phyloP scores from a whole-genome alignment of 1,140 invertebrate genomes.

The Melitaea cinxia region DNA sequence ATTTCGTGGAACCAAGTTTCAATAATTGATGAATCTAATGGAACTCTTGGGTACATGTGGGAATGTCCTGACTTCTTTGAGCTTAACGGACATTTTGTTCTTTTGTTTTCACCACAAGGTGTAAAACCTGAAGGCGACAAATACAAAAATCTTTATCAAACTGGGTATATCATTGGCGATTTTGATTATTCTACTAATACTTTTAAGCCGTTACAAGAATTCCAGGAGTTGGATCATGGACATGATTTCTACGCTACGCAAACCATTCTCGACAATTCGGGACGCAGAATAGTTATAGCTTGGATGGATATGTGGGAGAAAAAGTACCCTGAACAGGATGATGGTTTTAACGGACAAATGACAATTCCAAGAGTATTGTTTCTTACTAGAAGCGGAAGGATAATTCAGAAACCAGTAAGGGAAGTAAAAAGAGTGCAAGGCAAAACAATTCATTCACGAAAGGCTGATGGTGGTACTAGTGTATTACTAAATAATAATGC shows the following conservation, averaged over 20 bases:
- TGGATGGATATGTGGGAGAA: conserved; percentile 76
- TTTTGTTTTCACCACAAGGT: conserved; percentile 75
- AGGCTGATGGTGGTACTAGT: conserved; percentile 23
- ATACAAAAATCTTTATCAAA: conserved; percentile 71
- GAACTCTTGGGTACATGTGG: conserved; percentile 67
- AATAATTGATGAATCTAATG: conserved; percentile 58
- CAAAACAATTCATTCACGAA: conserved; percentile 33
- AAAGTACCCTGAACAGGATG: conserved; percentile 56
- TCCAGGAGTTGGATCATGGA: conserved; percentile 69
- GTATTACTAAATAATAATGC: conserved; percentile 48
- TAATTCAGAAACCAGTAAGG: conserved; percentile 58
- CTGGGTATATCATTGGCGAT: conserved; percentile 64
- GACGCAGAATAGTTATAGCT: conserved; percentile 57
- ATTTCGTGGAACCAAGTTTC: conserved; percentile 57
- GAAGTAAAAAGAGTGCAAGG: conserved; percentile 41
- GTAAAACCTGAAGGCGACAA: conserved; percentile 61
- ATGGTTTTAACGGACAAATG: conserved; percentile 66
- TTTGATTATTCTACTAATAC: conserved; percentile 57
- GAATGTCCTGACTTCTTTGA: conserved; percentile 75
- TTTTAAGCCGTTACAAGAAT: conserved; percentile 54
- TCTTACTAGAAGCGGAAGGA: conserved; percentile 38
- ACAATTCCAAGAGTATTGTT: conserved; percentile 58
- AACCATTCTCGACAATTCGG: conserved; percentile 49
- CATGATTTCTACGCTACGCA: conserved; percentile 77
- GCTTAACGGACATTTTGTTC: conserved; percentile 55